Percentiles rank a stretch among this genome's conserved stretches.
Conservation (phyloP, 2,797 vertebrate species). For the Lepus townsendii region DNA sequence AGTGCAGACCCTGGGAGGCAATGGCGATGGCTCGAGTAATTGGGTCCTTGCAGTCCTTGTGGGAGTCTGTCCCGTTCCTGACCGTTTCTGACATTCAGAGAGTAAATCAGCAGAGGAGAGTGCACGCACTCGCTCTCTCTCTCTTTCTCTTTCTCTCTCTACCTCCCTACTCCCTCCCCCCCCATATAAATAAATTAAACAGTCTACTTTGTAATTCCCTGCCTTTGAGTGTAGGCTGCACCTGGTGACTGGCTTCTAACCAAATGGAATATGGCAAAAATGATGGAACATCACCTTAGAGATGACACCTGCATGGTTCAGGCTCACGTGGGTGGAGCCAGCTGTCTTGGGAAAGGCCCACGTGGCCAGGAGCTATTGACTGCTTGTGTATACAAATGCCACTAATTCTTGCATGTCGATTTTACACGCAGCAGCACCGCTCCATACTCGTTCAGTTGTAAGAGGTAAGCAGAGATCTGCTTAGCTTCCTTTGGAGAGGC, state of each 20-base stretch:
- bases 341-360: neutral
- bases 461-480: neutral
- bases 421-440: neutral
- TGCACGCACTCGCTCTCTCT: too few species aligned
- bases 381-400: neutral
- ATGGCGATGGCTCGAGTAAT: too few species aligned
- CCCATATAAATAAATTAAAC: too few species aligned
- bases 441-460: constrained; percentile 24
- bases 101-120: too few species aligned
- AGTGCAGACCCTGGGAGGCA: too few species aligned
- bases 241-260: neutral
- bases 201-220: too few species aligned
- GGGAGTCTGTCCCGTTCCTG: too few species aligned
- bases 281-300: neutral
- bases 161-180: too few species aligned
- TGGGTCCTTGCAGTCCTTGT: too few species aligned
- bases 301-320: neutral
- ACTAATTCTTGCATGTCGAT: neutral
- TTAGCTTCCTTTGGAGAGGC: constrained; percentile 32
- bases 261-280: neutral
- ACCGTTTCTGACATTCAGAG: too few species aligned
- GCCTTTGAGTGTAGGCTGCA: neutral
- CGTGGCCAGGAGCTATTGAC: neutral
- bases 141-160: too few species aligned
- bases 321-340: neutral